These are phyloP conservation scores for Gallinago solitaria DNA, from an alignment of 2,797 vertebrate species.

Conservation along the genomic window DNA sequence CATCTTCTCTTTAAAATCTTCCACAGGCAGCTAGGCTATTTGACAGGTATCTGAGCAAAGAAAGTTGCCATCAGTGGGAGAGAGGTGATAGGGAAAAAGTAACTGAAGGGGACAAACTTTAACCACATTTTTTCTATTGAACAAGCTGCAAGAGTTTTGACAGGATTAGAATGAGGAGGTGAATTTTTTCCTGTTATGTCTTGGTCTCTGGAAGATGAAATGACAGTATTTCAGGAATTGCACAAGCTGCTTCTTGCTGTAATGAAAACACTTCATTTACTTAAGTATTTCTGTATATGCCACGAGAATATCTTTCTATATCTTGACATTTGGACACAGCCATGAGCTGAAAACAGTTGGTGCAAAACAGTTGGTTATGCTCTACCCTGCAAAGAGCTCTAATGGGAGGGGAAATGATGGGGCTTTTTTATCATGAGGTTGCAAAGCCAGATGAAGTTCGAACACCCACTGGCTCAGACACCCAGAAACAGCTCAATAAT, in stretches of 20 bases:
- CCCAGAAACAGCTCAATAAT: not conserved
- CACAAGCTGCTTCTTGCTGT: not conserved
- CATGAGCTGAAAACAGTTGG: not conserved
- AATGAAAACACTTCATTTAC: not conserved
- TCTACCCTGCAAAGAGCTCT: not conserved
- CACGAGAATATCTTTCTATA: not conserved
- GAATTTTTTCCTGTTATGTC: not conserved
- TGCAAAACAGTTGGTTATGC: not conserved
- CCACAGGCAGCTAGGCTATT: not conserved
- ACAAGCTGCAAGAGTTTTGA: not conserved
- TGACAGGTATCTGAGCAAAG: not conserved
- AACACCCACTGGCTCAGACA: not conserved
- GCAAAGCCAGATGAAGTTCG: not conserved
- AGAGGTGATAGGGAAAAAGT: not conserved
- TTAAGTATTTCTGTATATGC: not conserved
- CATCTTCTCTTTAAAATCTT: not conserved
- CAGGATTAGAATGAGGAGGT: not conserved
- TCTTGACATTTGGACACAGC: not conserved
- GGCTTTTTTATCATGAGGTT: fast-evolving
- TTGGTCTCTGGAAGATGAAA: not conserved
- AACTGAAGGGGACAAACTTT: not conserved
- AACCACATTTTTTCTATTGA: not conserved
- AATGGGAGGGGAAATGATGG: not conserved
- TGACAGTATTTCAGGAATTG: not conserved
- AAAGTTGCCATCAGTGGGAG: not conserved